Percentiles rank a stretch among this genome's conserved stretches.
Conservation (phyloP, 2,888 invertebrate species). For the Punctoribates punctum region DNA sequence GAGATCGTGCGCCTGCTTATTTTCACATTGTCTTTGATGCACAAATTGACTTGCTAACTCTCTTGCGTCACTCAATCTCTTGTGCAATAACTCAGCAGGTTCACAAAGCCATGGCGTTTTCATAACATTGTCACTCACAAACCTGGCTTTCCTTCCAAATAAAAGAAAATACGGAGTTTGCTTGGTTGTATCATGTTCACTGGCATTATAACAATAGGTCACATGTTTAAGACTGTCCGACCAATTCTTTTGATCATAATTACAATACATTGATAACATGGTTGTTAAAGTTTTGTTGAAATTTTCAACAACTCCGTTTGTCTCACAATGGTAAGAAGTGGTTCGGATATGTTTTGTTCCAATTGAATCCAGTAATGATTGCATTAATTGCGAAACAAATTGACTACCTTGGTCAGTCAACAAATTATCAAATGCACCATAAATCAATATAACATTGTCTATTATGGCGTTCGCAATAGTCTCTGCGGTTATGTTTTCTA, state of each 20-base stretch:
- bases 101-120: neutral
- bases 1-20: too few relatives aligned
- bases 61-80: too few relatives aligned
- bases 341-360: conserved; percentile 28
- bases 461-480: neutral
- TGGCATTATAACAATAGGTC: neutral
- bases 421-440: neutral
- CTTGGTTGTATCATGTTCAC: neutral
- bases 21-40: too few relatives aligned
- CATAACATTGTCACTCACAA: neutral
- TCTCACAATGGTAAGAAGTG: conserved; percentile 41
- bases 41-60: too few relatives aligned
- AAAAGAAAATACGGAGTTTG: neutral
- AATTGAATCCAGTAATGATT: neutral
- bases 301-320: conserved; percentile 39
- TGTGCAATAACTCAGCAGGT: too few relatives aligned
- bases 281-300: conserved; percentile 39
- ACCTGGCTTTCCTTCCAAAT: neutral
- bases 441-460: neutral
- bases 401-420: neutral
- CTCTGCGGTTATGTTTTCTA: neutral
- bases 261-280: conserved; percentile 37
- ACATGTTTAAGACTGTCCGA: neutral
- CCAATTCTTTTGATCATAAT: conserved; percentile 43
- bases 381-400: neutral